A percentile compares a stretch with the other conserved stretches of the same genome.
Evolutionary conservation across 1,140 invertebrate species (phyloP).

Genomic region (Phenacoccus solenopsis): DNA sequence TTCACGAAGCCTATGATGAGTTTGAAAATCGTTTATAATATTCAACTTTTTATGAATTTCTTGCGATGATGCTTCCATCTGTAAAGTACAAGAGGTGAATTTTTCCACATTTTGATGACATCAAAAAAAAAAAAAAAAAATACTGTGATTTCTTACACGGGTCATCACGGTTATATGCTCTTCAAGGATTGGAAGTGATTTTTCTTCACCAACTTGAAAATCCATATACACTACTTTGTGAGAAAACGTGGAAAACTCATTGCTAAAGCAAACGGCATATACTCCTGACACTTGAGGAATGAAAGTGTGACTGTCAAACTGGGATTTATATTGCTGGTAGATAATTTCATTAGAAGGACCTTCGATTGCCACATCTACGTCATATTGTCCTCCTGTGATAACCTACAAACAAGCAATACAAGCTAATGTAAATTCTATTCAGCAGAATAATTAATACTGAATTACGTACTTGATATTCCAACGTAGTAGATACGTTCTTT

Average conservation of each 20-base stretch:
- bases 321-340: constrained; percentile 84
- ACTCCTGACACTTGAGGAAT: constrained; percentile 58
- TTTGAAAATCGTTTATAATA: constrained; percentile 84
- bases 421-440: no score
- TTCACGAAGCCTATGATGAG: constrained; percentile 88
- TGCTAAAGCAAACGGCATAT: constrained; percentile 91
- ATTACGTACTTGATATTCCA: constrained; percentile 96
- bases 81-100: constrained; percentile 20
- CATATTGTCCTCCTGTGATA: constrained; percentile 96
- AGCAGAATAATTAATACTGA: no score
- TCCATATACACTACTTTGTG: constrained; percentile 99
- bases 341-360: constrained; percentile 79
- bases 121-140: no score
- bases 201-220: constrained; percentile 88
- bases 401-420: constrained; percentile 49
- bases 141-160: constrained; percentile 59
- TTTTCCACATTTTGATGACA: no score
- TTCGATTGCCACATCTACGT: constrained; percentile 89
- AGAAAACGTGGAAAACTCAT: constrained; percentile 99
- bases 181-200: constrained; percentile 65
- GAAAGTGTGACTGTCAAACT: constrained; percentile 88
- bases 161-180: constrained; percentile 90
- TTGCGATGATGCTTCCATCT: constrained; percentile 85
- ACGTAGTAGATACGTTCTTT: constrained; percentile 71
- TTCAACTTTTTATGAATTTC: constrained; percentile 80